phyloP scores from a whole-genome alignment of 2,113 vertebrate genomes.

The Bucco capensis region DNA sequence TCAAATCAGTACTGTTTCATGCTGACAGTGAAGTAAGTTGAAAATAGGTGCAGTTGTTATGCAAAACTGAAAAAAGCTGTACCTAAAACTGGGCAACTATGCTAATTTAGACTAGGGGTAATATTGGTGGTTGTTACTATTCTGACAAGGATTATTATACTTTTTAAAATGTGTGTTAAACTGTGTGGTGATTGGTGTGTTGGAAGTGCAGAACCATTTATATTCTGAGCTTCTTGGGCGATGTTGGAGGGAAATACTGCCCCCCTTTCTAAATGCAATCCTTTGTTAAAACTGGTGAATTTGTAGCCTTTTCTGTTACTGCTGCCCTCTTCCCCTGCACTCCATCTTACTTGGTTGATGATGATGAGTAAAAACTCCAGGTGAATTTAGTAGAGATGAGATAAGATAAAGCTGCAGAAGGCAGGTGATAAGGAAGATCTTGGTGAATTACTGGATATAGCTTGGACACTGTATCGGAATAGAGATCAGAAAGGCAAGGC shows the following conservation, averaged over 20 bases:
- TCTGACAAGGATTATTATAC: background rate
- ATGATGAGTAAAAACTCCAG: too few species aligned
- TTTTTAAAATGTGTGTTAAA: background rate
- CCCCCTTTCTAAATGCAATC: background rate
- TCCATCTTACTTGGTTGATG: background rate
- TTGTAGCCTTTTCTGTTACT: background rate
- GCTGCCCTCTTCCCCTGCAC: background rate
- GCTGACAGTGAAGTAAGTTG: background rate
- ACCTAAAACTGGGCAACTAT: background rate
- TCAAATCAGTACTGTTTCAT: background rate
- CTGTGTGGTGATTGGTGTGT: background rate
- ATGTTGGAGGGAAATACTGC: background rate
- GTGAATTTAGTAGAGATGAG: too few species aligned
- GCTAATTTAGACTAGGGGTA: constrained; percentile 36
- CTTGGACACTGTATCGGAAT: too few species aligned
- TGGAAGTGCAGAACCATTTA: background rate
- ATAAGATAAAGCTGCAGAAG: too few species aligned
- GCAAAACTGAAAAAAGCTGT: background rate
- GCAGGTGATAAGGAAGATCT: too few species aligned
- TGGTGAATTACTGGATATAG: too few species aligned
- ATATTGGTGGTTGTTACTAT: background rate
- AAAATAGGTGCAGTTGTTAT: background rate
- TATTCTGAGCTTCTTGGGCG: background rate
- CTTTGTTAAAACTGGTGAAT: background rate
- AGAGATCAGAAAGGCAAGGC: too few species aligned